Conservation (phyloP, 2,888 invertebrate species). For the Dilophus febrilis region DNA sequence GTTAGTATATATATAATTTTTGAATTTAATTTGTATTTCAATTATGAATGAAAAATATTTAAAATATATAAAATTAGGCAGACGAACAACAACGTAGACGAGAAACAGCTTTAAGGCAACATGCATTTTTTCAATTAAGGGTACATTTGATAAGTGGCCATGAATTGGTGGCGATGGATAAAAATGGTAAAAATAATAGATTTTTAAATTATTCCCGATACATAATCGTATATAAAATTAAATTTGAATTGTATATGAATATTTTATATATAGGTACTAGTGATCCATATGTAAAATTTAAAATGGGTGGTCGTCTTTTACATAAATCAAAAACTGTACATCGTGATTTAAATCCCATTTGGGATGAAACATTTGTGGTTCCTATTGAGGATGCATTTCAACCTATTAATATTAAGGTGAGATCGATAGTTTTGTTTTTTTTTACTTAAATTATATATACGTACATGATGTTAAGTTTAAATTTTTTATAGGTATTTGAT, state of each 20-base stretch:
- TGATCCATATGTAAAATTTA: constrained; percentile 96
- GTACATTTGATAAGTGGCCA: constrained; percentile 75
- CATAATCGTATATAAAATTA: no score
- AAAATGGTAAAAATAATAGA: constrained; percentile 80
- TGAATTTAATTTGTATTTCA: no score
- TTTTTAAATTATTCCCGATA: no score
- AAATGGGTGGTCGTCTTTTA: constrained; percentile 65
- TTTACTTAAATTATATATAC: no score
- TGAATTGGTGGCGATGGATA: constrained; percentile 84
- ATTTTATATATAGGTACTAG: constrained; percentile 53
- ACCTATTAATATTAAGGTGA: constrained; percentile 70
- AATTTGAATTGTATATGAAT: no score
- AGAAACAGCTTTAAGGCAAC: constrained; percentile 60
- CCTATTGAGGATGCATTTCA: constrained; percentile 83
- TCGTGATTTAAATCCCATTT: constrained; percentile 89
- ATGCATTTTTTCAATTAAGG: constrained; percentile 83
- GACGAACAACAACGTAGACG: constrained; percentile 53
- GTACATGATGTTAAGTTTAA: constrained; percentile 6
- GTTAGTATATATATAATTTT: constrained; percentile 5
- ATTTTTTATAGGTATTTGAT: constrained; percentile 60
- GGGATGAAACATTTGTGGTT: constrained; percentile 92
- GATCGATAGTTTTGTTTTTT: constrained; percentile 7
- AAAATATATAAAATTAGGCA: constrained; percentile 31
- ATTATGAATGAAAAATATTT: background rate
- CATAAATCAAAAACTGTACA: constrained; percentile 91